Evolutionary conservation across 1,140 invertebrate species (phyloP).

Genomic region (Idris sp.): DNA sequence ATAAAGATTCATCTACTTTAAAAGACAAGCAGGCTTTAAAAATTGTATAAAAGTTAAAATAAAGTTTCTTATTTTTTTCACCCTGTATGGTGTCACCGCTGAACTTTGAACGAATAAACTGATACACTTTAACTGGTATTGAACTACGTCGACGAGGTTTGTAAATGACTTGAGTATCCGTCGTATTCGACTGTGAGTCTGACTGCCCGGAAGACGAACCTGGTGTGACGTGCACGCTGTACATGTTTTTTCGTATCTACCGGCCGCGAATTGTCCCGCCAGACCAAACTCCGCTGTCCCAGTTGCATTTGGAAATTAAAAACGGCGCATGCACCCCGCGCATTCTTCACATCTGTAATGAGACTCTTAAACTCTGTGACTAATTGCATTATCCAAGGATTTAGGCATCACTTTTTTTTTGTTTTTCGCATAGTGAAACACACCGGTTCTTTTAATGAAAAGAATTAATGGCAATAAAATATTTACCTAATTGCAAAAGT

Average conservation of each 20-base stretch:
- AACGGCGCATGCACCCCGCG: slow-evolving; percentile 48
- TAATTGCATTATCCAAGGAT: slow-evolving; percentile 53
- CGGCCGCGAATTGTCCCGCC: slow-evolving; percentile 13
- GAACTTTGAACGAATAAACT: slow-evolving; percentile 53
- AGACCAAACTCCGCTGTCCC: slow-evolving; percentile 34
- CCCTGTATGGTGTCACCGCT: slow-evolving; percentile 30
- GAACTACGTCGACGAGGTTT: slow-evolving; percentile 41
- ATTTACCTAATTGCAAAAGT: too few relatives aligned
- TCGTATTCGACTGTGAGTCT: slow-evolving; percentile 33
- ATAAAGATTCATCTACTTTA: slow-evolving; percentile 2
- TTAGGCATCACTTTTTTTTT: slow-evolving; percentile 3
- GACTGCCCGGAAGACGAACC: slow-evolving; percentile 51
- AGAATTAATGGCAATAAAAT: too few relatives aligned
- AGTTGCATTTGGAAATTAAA: slow-evolving; percentile 47
- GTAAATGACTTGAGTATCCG: slow-evolving; percentile 50
- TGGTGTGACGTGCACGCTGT: slow-evolving; percentile 48
- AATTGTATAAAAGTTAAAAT: slow-evolving; percentile 1
- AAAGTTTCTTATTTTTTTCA: slow-evolving; percentile 11
- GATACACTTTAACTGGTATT: slow-evolving; percentile 42
- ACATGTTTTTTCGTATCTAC: slow-evolving; percentile 48
- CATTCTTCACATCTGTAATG: slow-evolving; percentile 60
- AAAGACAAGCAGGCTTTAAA: neutral
- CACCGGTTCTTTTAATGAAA: too few relatives aligned
- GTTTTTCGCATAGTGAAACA: too few relatives aligned
- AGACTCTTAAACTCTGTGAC: slow-evolving; percentile 42